Conservation (phyloP, 1,140 invertebrate species). For the Drosophila nasuta region DNA sequence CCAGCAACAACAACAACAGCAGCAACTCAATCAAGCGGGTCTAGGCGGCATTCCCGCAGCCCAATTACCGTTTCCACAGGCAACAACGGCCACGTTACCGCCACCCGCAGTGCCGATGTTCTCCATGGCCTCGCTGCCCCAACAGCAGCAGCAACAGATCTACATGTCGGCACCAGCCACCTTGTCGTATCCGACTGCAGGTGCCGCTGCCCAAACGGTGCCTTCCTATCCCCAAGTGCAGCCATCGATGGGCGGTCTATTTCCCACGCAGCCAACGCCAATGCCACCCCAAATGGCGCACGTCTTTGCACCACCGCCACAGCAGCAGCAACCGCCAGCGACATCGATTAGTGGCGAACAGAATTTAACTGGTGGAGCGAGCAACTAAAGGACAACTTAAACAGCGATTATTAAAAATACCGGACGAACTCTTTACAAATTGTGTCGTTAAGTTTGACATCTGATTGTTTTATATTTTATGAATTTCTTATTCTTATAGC, state of each 20-base stretch:
- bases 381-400: slow-evolving; percentile 33
- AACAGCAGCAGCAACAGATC: slow-evolving; percentile 64
- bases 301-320: slow-evolving; percentile 46
- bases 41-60: slow-evolving; percentile 66
- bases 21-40: slow-evolving; percentile 20
- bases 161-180: slow-evolving; percentile 77
- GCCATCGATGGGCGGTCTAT: slow-evolving; percentile 74
- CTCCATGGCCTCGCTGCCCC: slow-evolving; percentile 41
- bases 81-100: slow-evolving; percentile 51
- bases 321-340: slow-evolving; percentile 11
- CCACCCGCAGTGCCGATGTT: slow-evolving; percentile 44
- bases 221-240: slow-evolving; percentile 83
- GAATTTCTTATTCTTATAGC: slow-evolving; percentile 37
- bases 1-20: slow-evolving; percentile 17
- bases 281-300: slow-evolving; percentile 80
- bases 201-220: slow-evolving; percentile 72
- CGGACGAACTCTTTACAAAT: slow-evolving; percentile 44
- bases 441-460: slow-evolving; percentile 69
- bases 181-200: slow-evolving; percentile 73
- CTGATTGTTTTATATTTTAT: slow-evolving; percentile 47
- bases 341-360: slow-evolving; percentile 15
- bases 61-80: slow-evolving; percentile 74
- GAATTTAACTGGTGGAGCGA: slow-evolving; percentile 6
- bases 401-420: slow-evolving; percentile 16
- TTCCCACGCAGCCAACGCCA: slow-evolving; percentile 76